A percentile compares a stretch with the other conserved stretches of the same genome.
phyloP scores from a whole-genome alignment of 2,797 vertebrate genomes.

The Lerista edwardsae region DNA sequence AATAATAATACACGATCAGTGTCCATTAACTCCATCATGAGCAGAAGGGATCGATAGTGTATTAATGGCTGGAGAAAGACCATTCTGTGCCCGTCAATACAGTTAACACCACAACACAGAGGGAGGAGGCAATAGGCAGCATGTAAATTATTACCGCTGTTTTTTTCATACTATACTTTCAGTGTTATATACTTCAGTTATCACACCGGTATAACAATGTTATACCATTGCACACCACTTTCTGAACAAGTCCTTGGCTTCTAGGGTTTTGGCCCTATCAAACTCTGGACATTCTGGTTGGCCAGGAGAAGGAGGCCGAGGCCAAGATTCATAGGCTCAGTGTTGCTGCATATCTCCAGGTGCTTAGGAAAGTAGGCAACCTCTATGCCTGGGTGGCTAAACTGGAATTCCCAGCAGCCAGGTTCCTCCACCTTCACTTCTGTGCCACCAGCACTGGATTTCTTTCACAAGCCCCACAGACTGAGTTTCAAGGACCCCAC shows the following conservation, averaged over 20 bases:
- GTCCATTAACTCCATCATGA: constrained; percentile 61
- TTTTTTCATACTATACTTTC: too few species aligned
- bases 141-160: not conserved
- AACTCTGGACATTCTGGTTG: not conserved
- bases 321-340: not conserved
- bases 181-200: too few species aligned
- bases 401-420: not conserved
- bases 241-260: constrained; percentile 7
- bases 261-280: not conserved
- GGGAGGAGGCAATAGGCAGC: not conserved
- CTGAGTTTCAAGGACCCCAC: too few species aligned
- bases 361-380: not conserved
- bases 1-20: constrained; percentile 72
- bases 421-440: not conserved
- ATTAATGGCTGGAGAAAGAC: constrained; percentile 66
- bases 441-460: not conserved
- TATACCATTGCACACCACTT: not conserved
- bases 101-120: constrained; percentile 26
- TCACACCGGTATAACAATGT: too few species aligned
- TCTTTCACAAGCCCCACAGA: not conserved
- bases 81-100: not conserved
- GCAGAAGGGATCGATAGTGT: constrained; percentile 56
- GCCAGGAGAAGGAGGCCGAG: not conserved
- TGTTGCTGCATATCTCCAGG: not conserved
- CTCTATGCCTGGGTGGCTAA: not conserved